A percentile compares a stretch with the other conserved stretches of the same genome.
phyloP scores from a whole-genome alignment of 1,140 invertebrate genomes.

The Drusus annulatus region DNA sequence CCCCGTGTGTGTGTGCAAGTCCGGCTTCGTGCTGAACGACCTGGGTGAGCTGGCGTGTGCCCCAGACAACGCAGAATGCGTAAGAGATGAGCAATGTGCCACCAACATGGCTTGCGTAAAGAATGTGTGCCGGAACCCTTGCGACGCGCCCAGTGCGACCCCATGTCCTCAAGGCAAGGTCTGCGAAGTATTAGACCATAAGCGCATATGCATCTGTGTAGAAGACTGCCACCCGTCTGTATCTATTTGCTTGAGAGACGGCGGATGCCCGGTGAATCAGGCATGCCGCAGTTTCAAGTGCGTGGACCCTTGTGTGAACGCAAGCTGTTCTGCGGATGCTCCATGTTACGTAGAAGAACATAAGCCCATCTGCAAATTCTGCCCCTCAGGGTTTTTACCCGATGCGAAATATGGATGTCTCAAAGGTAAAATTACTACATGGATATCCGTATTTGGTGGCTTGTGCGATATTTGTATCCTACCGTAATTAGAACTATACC shows the following conservation, averaged over 20 bases:
- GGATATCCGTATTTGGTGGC: constrained; percentile 58
- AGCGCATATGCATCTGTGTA: constrained; percentile 87
- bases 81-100: constrained; percentile 86
- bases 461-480: constrained; percentile 59
- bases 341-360: constrained; percentile 94
- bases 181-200: constrained; percentile 89
- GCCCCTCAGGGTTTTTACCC: constrained; percentile 89
- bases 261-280: constrained; percentile 86
- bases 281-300: constrained; percentile 92
- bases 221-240: constrained; percentile 88
- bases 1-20: constrained; percentile 90
- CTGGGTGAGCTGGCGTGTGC: constrained; percentile 87
- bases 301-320: constrained; percentile 88
- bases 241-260: constrained; percentile 90
- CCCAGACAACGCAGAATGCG: constrained; percentile 84
- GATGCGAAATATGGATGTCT: constrained; percentile 93
- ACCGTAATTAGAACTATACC: constrained; percentile 58
- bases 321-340: constrained; percentile 83
- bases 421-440: constrained; percentile 83
- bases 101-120: constrained; percentile 87
- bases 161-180: constrained; percentile 85
- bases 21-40: constrained; percentile 89
- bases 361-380: constrained; percentile 94
- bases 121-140: constrained; percentile 88
- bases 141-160: constrained; percentile 75